Evolutionary conservation across 2,888 invertebrate species (phyloP), one percentile per base, ranked within the genome.

Genomic region (Timandra comae): DNA sequence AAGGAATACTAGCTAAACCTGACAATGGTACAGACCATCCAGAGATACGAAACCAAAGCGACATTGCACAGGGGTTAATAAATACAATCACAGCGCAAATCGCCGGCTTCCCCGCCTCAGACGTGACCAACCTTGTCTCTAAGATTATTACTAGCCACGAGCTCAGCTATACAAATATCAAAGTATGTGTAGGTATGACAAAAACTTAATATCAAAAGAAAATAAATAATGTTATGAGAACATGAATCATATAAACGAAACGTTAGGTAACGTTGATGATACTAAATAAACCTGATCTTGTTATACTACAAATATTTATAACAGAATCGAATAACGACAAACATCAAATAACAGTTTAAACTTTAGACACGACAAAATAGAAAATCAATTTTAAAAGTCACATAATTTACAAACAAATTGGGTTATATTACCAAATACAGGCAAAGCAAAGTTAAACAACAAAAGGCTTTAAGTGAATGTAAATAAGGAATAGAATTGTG

Each of bases 41-140:
- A 16, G 16, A 16, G 16, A 16, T 16, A 43, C 38, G 33, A 32
- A 40, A 44, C 42, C 45, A 38, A 45, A 48, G 45, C 46, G 49
- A 43, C 47, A 36, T 41, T 38, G 48, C 50, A 48, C 54, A 57
- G 72, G 68, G 68, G 65, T 62, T 61, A 64, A 69, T 66, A 69
- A 63, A 65, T 52, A 57, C 63, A 64, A 69, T 70, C 63, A 51
- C 52, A 46, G 40, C 37, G 50, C 56, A 56, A 63, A 70, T 63
- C 61, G 43, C 46, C 35, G 42, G 36, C 39, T 31, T 38, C 41
- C 34, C 30, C 22, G 33, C 39, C 35, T 33, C 38, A 54, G 57
- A 72, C 71, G 70, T 73, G 70, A 75, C 61, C 53, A 62, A 56
- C 56, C 62, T 57, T 52, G 56, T 52, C 56, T 56, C 56, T 57